These are phyloP conservation scores for Geotria australis DNA, from an alignment of 2,797 vertebrate genomes.

Conservation along the genomic window DNA sequence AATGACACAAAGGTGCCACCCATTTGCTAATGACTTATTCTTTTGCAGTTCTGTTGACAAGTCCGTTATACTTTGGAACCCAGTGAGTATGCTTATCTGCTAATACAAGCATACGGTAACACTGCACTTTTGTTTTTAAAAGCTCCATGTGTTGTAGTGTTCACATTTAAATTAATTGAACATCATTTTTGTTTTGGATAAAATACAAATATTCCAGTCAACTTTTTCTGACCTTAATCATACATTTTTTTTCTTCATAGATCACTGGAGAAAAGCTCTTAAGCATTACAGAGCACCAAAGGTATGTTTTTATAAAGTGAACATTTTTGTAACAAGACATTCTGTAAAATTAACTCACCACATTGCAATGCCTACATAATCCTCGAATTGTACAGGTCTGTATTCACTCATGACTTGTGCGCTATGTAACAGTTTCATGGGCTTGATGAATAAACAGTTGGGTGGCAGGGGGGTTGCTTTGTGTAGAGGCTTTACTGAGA, in stretches of 20 bases:
- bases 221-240: no score
- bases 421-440: no score
- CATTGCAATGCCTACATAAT: no score
- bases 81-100: conserved; percentile 16
- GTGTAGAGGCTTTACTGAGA: not conserved
- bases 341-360: no score
- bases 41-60: conserved; percentile 49
- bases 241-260: not conserved
- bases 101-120: not conserved
- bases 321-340: no score
- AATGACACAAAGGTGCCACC: no score
- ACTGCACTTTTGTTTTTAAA: not conserved
- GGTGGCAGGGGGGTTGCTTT: not conserved
- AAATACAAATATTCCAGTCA: no score
- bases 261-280: not conserved
- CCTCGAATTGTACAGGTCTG: no score
- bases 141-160: not conserved
- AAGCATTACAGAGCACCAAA: not conserved
- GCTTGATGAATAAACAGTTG: no score
- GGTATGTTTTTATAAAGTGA: not conserved
- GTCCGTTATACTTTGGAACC: conserved; percentile 24
- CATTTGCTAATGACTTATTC: not conserved
- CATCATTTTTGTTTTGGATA: conserved; percentile 6
- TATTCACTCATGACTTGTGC: no score
- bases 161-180: not conserved